Conservation (phyloP, 2,113 vertebrate species). For the Nerophis ophidion region DNA sequence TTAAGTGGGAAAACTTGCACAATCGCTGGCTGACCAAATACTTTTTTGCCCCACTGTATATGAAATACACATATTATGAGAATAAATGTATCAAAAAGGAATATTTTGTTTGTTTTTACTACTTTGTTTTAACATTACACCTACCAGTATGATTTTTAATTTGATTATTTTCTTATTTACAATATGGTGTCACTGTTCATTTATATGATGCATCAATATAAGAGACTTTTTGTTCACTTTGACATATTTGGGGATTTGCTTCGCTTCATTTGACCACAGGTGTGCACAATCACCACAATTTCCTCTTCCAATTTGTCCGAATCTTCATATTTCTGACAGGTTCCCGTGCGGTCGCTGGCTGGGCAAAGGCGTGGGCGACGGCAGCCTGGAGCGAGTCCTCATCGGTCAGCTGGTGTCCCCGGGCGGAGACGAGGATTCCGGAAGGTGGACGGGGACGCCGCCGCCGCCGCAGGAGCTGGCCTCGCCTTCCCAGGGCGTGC, state of each 20-base stretch:
- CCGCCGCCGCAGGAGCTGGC: conserved; percentile 80
- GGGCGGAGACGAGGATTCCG: conserved; percentile 76
- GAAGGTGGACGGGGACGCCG: conserved; percentile 82
- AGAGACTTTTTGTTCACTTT: too few relatives aligned
- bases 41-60: too few relatives aligned
- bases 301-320: neutral
- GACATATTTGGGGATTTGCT: neutral
- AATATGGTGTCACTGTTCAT: neutral
- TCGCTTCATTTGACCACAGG: neutral
- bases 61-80: too few relatives aligned
- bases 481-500: conserved; percentile 77
- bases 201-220: too few relatives aligned
- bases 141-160: neutral
- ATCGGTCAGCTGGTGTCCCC: conserved; percentile 84
- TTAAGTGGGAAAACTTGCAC: too few relatives aligned
- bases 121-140: too few relatives aligned
- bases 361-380: conserved; percentile 87
- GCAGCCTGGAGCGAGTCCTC: conserved; percentile 86
- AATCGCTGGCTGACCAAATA: too few relatives aligned
- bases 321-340: conserved; percentile 54
- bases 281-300: neutral
- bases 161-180: neutral
- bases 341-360: conserved; percentile 92
- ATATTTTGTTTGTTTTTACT: too few relatives aligned
- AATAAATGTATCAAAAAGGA: too few relatives aligned